Conservation (phyloP, 1,140 invertebrate species). For the Brachionus manjavacas region DNA sequence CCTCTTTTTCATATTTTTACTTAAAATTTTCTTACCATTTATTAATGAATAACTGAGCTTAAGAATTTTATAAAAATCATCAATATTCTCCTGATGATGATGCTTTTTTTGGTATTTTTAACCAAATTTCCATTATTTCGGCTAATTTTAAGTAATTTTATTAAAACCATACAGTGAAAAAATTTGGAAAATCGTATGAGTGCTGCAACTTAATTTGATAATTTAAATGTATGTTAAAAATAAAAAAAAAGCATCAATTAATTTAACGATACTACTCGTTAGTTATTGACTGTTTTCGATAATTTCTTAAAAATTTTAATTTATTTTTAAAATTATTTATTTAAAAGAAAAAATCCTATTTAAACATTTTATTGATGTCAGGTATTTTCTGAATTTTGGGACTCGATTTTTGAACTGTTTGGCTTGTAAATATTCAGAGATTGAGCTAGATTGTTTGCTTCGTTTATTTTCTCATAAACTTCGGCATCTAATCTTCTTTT, state of each 20-base stretch:
- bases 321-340: background rate
- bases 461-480: constrained; percentile 37
- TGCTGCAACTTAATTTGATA: too few relatives aligned
- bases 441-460: constrained; percentile 29
- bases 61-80: too few relatives aligned
- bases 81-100: too few relatives aligned
- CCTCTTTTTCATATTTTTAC: too few relatives aligned
- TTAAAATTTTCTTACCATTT: too few relatives aligned
- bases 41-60: too few relatives aligned
- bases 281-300: background rate
- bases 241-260: background rate
- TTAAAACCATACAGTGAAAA: too few relatives aligned
- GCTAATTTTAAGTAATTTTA: too few relatives aligned
- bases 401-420: background rate
- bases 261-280: background rate
- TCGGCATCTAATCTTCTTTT: constrained; percentile 22
- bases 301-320: background rate
- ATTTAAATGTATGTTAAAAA: too few relatives aligned
- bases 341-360: background rate
- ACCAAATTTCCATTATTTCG: too few relatives aligned
- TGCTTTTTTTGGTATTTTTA: too few relatives aligned
- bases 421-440: constrained; percentile 21
- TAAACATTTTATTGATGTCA: background rate
- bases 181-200: too few relatives aligned
- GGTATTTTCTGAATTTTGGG: background rate